phyloP scores from a whole-genome alignment of 2,113 vertebrate genomes.

The Otocyon megalotis region DNA sequence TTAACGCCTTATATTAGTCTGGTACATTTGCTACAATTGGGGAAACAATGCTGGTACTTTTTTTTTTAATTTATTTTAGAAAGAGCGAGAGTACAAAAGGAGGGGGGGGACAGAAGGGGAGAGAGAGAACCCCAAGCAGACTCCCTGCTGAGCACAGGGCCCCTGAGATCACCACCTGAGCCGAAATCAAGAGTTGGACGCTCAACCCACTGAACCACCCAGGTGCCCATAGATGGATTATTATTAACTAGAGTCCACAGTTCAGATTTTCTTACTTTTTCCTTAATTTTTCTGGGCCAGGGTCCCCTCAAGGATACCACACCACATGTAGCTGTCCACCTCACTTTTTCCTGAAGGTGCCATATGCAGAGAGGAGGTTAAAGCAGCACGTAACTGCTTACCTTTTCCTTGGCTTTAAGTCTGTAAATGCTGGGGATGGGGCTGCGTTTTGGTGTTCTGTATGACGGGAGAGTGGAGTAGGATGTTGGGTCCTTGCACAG shows the following conservation, averaged over 20 bases:
- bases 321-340: background rate
- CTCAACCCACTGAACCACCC: background rate
- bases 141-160: background rate
- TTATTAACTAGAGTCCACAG: background rate
- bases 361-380: background rate
- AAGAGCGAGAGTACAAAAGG: background rate
- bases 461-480: background rate
- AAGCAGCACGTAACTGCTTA: background rate
- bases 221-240: background rate
- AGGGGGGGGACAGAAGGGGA: too few relatives aligned
- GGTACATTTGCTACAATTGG: background rate
- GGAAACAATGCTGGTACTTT: background rate
- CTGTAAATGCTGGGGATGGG: background rate
- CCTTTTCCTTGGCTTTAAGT: background rate
- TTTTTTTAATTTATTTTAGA: background rate
- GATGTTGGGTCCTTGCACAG: background rate
- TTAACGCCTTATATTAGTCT: background rate
- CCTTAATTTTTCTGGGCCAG: background rate
- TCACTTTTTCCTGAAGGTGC: background rate
- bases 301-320: background rate
- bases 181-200: background rate
- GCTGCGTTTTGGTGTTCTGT: background rate
- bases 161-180: background rate
- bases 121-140: background rate
- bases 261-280: background rate